Evolutionary conservation across 2,888 invertebrate genomes (phyloP).

Genomic region (Julus scandinavius): DNA sequence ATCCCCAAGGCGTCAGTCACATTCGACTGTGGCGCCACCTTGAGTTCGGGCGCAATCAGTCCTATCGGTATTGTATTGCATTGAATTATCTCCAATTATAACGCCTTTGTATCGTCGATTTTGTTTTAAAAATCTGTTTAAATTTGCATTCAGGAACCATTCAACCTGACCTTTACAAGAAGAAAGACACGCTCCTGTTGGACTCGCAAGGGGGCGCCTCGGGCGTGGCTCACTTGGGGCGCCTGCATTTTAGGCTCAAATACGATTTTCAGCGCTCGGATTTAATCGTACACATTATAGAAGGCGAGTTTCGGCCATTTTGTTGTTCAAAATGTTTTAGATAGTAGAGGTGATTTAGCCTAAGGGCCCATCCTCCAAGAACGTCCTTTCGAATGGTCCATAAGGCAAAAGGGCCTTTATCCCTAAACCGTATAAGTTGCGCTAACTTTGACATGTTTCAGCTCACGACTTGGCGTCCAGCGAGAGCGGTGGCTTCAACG

Average conservation of each 20-base stretch:
- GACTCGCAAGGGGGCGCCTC: constrained; percentile 78
- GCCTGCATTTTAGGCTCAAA: constrained; percentile 84
- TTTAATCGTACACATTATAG: constrained; percentile 89
- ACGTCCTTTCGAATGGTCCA: too few relatives aligned
- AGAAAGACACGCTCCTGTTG: constrained; percentile 65
- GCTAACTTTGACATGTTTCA: constrained; percentile 58
- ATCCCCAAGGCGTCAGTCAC: constrained; percentile 57
- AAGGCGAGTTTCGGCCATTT: constrained; percentile 72
- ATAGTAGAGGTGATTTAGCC: not conserved
- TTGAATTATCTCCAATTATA: not conserved
- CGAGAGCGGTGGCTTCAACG: constrained; percentile 88
- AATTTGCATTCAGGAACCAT: constrained; percentile 73
- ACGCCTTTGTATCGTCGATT: not conserved
- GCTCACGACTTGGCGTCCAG: constrained; percentile 82
- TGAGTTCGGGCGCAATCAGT: constrained; percentile 58
- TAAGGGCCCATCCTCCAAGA: not conserved
- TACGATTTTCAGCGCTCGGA: constrained; percentile 92
- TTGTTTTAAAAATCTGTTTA: not conserved
- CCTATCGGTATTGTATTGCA: constrained; percentile 57
- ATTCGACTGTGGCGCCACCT: constrained; percentile 55
- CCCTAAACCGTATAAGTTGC: not conserved
- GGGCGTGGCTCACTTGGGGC: constrained; percentile 76
- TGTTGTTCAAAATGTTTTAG: not conserved
- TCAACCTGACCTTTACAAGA: constrained; percentile 86
- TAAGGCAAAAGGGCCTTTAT: not conserved